These are phyloP conservation scores for Tetranychus piercei DNA, from an alignment of 2,888 invertebrate genomes.

Conservation along the genomic window DNA sequence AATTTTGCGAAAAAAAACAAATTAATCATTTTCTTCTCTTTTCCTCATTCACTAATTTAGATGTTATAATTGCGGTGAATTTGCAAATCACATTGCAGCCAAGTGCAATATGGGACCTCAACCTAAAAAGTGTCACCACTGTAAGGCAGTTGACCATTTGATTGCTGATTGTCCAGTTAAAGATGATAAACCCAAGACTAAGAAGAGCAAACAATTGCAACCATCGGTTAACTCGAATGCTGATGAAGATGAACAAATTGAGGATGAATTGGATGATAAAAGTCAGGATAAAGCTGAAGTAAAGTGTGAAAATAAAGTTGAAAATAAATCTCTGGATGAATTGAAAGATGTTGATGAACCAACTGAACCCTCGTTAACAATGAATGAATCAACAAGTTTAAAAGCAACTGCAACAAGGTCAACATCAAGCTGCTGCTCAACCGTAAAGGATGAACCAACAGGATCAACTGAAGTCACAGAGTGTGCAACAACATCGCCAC, in stretches of 20 bases:
- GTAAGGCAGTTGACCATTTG: conserved; percentile 68
- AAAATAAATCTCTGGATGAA: too few relatives aligned
- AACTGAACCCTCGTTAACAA: too few relatives aligned
- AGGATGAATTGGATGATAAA: too few relatives aligned
- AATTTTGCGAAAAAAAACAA: background rate
- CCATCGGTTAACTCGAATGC: background rate
- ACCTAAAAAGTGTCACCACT: conserved; percentile 75
- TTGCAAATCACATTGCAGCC: conserved; percentile 75
- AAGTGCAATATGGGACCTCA: conserved; percentile 70
- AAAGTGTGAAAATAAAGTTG: too few relatives aligned
- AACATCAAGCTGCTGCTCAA: too few relatives aligned
- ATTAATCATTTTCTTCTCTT: background rate
- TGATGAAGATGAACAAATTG: background rate
- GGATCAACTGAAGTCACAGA: too few relatives aligned
- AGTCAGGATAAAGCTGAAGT: too few relatives aligned
- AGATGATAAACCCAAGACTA: conserved; percentile 6
- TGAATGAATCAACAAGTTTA: too few relatives aligned
- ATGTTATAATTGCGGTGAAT: conserved; percentile 82
- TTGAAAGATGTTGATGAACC: too few relatives aligned
- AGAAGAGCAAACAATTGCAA: background rate
- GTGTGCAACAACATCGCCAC: too few relatives aligned
- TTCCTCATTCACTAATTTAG: conserved; percentile 34
- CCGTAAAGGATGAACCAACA: too few relatives aligned
- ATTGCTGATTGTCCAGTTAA: conserved; percentile 67
- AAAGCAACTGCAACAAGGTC: too few relatives aligned